Base-by-base conservation (phyloP, 2,113 vertebrate genomes). In the Coryphaenoides rupestris region DNA sequence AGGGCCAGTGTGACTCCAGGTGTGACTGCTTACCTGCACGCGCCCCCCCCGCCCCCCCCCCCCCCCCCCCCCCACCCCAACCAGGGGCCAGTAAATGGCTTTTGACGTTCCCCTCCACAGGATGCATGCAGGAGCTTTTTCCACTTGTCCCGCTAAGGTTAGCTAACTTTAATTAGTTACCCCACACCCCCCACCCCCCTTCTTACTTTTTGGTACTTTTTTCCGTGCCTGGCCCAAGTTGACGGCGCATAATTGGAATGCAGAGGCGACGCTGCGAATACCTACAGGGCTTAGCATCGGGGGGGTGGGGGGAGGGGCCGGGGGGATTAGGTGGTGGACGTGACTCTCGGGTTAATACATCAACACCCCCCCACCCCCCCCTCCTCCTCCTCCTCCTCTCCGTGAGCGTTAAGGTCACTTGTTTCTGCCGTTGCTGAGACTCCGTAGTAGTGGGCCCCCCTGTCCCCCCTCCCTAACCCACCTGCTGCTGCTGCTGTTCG, bases 141-240 rank as follows among this genome's bases (percentile, higher is more conserved):
- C 79, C 81, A 83, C 81, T 67, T 72, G 79, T 79, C 79, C 77
- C 74, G 23, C 75, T 71, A 9, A 65, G 72, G 72, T 85, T 77
- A 78, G 84, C 73, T 79, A 76, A 81, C 74, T 81, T 84, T 81
- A 87, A 86, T 84, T 75, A 78, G 73, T 86, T 87, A 82, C 15
- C 10, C 78, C 9, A 82, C 15, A 4, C 78, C 9, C 2, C 33
- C 33, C 24, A 26, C 6, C 13, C 13, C 6, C 69, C 57, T 55
- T 22, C 12, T 53, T 50, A 17, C 16, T 50, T n/a, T 86, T 87
- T n/a, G n/a, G n/a, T n/a, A n/a, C n/a, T 83, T 40, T 12, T 80
- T 70, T 58, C 76, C 62, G 70, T 80, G 77, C 81, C 74, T 58
- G 28, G 73, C 74, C 58, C 63, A 65, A 72, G 58, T 57, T 5